These are phyloP conservation scores for Typhlichthys eigenmanni DNA, from an alignment of 2,797 vertebrate genomes.

Conservation along the genomic window DNA sequence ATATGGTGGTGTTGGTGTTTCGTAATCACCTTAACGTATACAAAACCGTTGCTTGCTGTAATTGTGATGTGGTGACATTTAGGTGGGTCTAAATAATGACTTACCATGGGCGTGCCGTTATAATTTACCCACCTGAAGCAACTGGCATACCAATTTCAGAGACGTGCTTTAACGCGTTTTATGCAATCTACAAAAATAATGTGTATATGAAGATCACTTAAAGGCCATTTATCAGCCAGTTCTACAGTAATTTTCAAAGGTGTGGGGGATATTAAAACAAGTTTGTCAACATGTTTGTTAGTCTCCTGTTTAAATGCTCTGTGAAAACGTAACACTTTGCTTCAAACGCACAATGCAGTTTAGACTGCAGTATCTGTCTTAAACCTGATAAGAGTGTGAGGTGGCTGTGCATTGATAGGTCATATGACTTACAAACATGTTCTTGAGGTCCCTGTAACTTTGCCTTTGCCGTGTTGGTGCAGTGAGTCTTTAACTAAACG, in stretches of 20 bases:
- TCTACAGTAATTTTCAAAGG: conserved; percentile 11
- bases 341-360: no score
- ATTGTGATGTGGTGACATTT: conserved; percentile 24
- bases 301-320: neutral
- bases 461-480: no score
- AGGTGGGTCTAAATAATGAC: conserved; percentile 31
- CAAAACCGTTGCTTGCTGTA: conserved; percentile 15
- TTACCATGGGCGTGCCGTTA: conserved; percentile 40
- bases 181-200: conserved; percentile 29
- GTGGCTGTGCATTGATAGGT: no score
- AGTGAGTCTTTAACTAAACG: no score
- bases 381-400: no score
- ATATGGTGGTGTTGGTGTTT: neutral
- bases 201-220: conserved; percentile 13
- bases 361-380: no score
- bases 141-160: conserved; percentile 47
- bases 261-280: conserved; percentile 2
- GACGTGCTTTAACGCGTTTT: conserved; percentile 60
- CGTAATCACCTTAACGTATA: neutral
- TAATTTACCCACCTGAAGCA: conserved; percentile 30
- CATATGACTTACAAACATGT: no score
- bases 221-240: conserved; percentile 7
- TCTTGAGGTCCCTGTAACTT: no score
- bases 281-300: conserved; percentile 13
- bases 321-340: no score